Evolutionary conservation across 2,113 vertebrate genomes (phyloP), one percentile per base, ranked within the genome.

Genomic region (Lycocorax pyrrhopterus): DNA sequence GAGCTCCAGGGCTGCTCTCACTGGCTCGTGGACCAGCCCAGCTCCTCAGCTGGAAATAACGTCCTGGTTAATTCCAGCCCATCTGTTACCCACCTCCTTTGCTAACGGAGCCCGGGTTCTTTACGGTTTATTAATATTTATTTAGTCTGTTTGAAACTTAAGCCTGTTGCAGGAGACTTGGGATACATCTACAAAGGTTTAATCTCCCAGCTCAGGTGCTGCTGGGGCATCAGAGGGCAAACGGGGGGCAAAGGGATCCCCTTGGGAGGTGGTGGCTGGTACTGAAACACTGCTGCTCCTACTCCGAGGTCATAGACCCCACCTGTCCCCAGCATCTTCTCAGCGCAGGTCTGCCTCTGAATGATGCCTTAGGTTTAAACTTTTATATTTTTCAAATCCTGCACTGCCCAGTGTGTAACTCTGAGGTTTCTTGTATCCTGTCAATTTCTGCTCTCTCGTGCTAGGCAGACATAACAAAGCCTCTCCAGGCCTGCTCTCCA

Each of bases 91-190:
- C 43, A 35, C 58, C 89, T 44, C 23, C 73, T 90, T 80, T 67
- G 21, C 82, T 73, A 46, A 72, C 0, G 0, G 26, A 91, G 78
- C 53, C 35, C 1, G 0, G 27, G 56, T 47, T 96, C 84, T 53
- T 84, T 62, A 76, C 1, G 32, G 53, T 87, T 95, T 91, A 92
- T 94, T 94, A 89, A 95, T 94, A 96, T 96, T 96, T 96, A 93
- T 84, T 93, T 55, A 83, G 80, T 37, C 93, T 69, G 82, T 77
- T 94, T 77, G 72, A 94, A 93, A 59, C 32, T 4, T 32, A 43
- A 67, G 66, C 68, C 12, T 35, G 23, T 53, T 67, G 47, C 46
- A 49, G 75, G 69, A 85, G 53, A 16, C 20, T 90, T 43, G 64
- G 59, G 35, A 29, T 23, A 29, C 6, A 17, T 21, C 64, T 43